Conservation (phyloP, 2,113 vertebrate species). For the Thalassoma bifasciatum region DNA sequence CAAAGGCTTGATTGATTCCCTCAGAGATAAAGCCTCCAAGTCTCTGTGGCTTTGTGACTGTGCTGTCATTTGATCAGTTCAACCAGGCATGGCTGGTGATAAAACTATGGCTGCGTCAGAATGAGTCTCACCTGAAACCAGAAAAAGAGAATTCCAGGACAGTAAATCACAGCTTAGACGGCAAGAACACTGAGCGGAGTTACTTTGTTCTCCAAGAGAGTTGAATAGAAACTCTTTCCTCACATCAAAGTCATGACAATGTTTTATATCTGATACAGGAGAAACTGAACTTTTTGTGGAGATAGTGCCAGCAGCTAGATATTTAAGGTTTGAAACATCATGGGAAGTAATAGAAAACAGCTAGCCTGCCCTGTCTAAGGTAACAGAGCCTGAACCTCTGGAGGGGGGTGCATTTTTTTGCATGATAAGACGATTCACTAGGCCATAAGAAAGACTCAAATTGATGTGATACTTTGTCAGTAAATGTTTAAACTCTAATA, state of each 20-base stretch:
- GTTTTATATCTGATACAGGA: slow-evolving; percentile 30
- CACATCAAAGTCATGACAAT: slow-evolving; percentile 24
- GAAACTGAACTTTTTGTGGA: slow-evolving; percentile 13
- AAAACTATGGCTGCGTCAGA: slow-evolving; percentile 46
- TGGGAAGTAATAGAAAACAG: not conserved
- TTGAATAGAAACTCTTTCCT: slow-evolving; percentile 8
- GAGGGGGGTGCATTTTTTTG: not conserved
- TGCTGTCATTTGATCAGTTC: slow-evolving; percentile 70
- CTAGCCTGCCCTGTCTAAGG: not conserved
- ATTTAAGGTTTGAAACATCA: not conserved
- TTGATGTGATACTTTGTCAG: no score
- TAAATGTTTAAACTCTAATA: no score
- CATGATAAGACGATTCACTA: not conserved
- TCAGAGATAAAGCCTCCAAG: slow-evolving; percentile 44
- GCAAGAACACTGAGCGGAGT: slow-evolving; percentile 2
- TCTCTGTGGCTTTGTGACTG: slow-evolving; percentile 48
- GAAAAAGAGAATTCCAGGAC: slow-evolving; percentile 57
- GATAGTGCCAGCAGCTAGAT: not conserved
- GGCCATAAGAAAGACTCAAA: no score
- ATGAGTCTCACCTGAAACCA: slow-evolving; percentile 71
- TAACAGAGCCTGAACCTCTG: not conserved
- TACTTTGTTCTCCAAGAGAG: slow-evolving; percentile 49
- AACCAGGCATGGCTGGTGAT: slow-evolving; percentile 50
- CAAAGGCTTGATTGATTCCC: slow-evolving; percentile 69
- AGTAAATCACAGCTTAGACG: slow-evolving; percentile 60